phyloP scores from a whole-genome alignment of 2,797 vertebrate species.

The Halcyon chelicuti region DNA sequence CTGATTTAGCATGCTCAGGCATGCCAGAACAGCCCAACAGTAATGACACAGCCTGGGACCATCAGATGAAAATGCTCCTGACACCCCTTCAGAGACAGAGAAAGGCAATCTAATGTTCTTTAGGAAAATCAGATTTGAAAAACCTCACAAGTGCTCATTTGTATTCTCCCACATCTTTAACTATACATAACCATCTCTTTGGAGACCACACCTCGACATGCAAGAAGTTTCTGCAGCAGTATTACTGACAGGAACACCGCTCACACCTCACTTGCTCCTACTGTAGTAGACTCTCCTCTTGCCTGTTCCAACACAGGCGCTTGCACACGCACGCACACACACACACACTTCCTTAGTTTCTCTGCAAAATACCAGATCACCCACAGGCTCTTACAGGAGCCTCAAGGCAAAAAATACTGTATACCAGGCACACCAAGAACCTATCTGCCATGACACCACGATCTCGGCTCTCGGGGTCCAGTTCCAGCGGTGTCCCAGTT shows the following conservation, averaged over 20 bases:
- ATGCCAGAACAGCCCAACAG: background rate
- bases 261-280: background rate
- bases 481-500: background rate
- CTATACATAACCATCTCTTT: background rate
- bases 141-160: background rate
- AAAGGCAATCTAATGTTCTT: background rate
- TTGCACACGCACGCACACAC: background rate
- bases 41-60: background rate
- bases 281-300: background rate
- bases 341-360: background rate
- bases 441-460: rapidly evolving
- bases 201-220: background rate
- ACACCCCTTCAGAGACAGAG: background rate
- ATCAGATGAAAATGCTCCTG: background rate
- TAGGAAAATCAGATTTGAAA: background rate
- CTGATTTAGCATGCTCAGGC: background rate
- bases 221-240: background rate
- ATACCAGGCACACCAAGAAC: background rate
- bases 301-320: background rate
- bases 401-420: background rate
- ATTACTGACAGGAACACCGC: background rate
- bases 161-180: background rate
- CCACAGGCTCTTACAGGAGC: background rate
- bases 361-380: rapidly evolving
- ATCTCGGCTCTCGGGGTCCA: background rate